A percentile compares a stretch with the other conserved stretches of the same genome.
Conservation (phyloP, 2,797 vertebrate genomes). For the Rhynchotus rufescens region DNA sequence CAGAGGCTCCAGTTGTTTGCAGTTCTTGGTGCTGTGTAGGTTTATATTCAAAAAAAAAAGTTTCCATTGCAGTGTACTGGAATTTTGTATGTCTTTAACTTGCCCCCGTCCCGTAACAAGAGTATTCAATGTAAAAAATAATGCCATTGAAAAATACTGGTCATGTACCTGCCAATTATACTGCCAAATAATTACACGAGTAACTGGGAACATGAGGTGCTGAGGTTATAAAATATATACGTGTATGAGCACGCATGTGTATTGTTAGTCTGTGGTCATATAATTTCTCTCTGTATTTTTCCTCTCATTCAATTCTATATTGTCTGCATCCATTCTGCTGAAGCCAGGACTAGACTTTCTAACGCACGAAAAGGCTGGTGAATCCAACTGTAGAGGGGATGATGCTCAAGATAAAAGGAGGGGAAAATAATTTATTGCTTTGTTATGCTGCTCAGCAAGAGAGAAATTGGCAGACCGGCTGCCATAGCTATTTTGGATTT, state of each 20-base stretch:
- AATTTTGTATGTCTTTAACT: background rate
- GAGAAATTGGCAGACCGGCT: background rate
- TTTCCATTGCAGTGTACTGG: background rate
- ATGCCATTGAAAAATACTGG: background rate
- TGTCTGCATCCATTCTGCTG: background rate
- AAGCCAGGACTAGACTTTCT: background rate
- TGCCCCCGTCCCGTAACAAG: background rate
- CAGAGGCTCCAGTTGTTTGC: background rate
- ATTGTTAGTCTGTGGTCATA: background rate
- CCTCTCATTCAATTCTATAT: background rate
- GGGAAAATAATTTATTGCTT: background rate
- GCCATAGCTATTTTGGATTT: background rate
- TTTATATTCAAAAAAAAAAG: background rate
- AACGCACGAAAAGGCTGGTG: background rate
- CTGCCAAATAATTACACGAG: background rate
- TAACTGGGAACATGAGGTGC: background rate
- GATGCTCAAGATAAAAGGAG: background rate
- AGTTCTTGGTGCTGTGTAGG: background rate
- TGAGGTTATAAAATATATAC: background rate
- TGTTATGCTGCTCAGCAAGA: background rate
- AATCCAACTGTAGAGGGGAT: background rate
- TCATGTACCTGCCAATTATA: background rate
- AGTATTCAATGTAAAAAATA: background rate
- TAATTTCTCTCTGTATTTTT: background rate
- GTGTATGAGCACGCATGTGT: background rate